phyloP scores from a whole-genome alignment of 2,113 vertebrate genomes.

The Mus spicilegus region DNA sequence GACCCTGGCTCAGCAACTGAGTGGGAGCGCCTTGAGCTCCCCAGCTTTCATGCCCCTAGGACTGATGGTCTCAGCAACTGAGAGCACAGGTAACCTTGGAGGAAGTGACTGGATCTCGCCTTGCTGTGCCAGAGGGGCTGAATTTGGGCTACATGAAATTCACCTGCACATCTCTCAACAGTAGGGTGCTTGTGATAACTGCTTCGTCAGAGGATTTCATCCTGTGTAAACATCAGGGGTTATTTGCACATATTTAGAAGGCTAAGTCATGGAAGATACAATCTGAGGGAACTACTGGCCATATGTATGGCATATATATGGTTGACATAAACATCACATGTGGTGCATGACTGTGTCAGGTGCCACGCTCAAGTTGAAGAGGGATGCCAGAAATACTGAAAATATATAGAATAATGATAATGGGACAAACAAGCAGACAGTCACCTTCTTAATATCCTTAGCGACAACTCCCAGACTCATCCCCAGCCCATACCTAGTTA shows the following conservation, averaged over 20 bases:
- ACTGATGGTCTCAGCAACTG: not conserved
- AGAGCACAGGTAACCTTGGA: not conserved
- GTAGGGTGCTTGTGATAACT: not conserved
- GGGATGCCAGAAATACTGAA: conserved; percentile 49
- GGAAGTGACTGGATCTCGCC: conserved; percentile 15
- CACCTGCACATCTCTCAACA: not conserved
- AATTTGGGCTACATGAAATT: not conserved
- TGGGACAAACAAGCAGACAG: conserved; percentile 55
- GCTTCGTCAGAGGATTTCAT: not conserved
- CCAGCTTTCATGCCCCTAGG: not conserved
- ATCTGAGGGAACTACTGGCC: not conserved
- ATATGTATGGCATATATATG: not conserved
- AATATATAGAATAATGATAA: conserved; percentile 43
- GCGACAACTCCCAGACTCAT: conserved; percentile 72
- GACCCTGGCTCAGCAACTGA: not conserved
- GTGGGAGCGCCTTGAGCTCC: too few relatives aligned
- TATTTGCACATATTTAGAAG: not conserved
- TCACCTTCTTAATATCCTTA: conserved; percentile 70
- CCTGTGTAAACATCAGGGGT: not conserved
- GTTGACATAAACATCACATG: not conserved
- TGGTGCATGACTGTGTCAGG: not conserved
- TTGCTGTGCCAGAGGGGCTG: not conserved
- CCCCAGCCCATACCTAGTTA: conserved; percentile 39
- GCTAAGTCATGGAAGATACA: not conserved
- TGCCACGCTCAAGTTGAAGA: conserved; percentile 15